Evolutionary conservation across 1,140 invertebrate genomes (phyloP).

Genomic region (Diorhabda carinulata): DNA sequence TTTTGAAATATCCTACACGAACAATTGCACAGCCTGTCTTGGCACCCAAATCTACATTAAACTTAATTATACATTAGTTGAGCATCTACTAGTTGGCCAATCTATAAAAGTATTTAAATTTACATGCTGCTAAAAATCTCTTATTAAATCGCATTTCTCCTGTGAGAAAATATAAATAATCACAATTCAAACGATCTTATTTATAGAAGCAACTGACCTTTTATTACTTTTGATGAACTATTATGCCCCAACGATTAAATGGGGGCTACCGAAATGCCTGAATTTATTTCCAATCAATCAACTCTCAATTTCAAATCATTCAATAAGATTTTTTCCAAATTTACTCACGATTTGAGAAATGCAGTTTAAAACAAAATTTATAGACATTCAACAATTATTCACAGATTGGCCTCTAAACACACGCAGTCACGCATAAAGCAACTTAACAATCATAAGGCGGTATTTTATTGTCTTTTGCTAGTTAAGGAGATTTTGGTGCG

Average conservation of each 20-base stretch:
- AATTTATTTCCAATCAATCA: too few relatives aligned
- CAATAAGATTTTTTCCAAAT: too few relatives aligned
- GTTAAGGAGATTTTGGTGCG: slow-evolving; percentile 36
- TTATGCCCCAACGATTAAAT: too few relatives aligned
- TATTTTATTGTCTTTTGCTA: slow-evolving; percentile 35
- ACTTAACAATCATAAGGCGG: slow-evolving; percentile 41
- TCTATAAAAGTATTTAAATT: slow-evolving; percentile 17
- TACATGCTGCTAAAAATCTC: too few relatives aligned
- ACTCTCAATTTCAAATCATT: too few relatives aligned
- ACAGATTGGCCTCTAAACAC: slow-evolving; percentile 26
- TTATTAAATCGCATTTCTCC: too few relatives aligned
- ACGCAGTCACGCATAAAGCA: slow-evolving; percentile 28
- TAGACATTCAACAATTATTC: slow-evolving; percentile 25
- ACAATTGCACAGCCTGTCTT: slow-evolving; percentile 42
- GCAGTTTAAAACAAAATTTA: slow-evolving; percentile 24
- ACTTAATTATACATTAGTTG: neutral
- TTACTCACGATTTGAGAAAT: too few relatives aligned
- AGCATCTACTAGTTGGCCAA: slow-evolving; percentile 19
- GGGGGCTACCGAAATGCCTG: too few relatives aligned
- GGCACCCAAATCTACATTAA: slow-evolving; percentile 32
- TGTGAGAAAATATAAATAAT: too few relatives aligned
- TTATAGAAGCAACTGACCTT: too few relatives aligned
- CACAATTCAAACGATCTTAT: too few relatives aligned
- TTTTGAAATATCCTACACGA: slow-evolving; percentile 11
- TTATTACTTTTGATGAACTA: too few relatives aligned